phyloP scores from a whole-genome alignment of 2,888 invertebrate species.

The Drosophila multiciliata region DNA sequence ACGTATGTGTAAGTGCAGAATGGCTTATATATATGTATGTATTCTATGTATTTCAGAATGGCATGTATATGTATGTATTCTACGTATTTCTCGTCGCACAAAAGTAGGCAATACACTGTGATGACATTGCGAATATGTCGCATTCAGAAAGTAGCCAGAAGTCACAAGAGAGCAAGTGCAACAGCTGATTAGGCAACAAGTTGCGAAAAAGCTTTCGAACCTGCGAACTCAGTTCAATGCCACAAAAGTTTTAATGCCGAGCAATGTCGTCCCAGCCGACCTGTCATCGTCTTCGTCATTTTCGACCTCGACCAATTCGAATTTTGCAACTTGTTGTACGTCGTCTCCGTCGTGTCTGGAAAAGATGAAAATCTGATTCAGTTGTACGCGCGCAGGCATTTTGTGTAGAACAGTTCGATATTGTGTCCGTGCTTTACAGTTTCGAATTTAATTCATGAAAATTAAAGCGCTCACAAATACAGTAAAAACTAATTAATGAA shows the following conservation, averaged over 20 bases:
- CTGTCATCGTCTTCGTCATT: conserved; percentile 20
- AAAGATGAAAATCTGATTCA: conserved; percentile 65
- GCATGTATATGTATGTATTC: neutral
- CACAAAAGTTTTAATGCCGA: conserved; percentile 54
- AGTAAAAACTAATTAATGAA: conserved; percentile 27
- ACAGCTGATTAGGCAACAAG: conserved; percentile 84
- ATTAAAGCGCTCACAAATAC: conserved; percentile 33
- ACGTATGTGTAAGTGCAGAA: neutral
- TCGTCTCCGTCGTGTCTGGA: conserved; percentile 37
- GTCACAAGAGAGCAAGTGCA: conserved; percentile 51
- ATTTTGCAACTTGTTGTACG: conserved; percentile 81
- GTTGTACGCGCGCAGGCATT: conserved; percentile 73
- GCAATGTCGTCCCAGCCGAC: conserved; percentile 19
- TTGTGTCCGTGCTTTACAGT: conserved; percentile 21
- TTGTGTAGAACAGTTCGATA: conserved; percentile 55
- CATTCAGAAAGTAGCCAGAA: conserved; percentile 5
- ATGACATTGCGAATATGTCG: conserved; percentile 22
- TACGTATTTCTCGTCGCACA: neutral
- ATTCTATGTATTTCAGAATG: neutral
- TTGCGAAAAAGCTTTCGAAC: conserved; percentile 83
- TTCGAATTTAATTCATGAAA: conserved; percentile 39
- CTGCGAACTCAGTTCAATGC: conserved; percentile 70
- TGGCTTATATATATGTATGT: neutral
- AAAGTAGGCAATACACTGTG: neutral
- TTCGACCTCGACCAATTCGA: conserved; percentile 54